phyloP scores from a whole-genome alignment of 1,140 invertebrate species.

The Sitophilus oryzae region DNA sequence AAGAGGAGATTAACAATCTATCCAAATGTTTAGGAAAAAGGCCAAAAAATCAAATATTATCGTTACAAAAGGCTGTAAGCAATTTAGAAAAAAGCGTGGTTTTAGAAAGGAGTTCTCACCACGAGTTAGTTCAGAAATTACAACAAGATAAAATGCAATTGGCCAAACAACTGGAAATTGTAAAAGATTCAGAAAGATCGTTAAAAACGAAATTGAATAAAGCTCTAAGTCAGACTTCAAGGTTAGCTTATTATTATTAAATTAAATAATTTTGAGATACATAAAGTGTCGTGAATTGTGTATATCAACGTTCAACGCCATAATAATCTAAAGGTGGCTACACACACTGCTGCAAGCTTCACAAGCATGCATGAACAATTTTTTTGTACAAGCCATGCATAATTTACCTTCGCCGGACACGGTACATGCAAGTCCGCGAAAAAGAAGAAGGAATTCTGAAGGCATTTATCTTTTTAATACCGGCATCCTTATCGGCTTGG shows the following conservation, averaged over 20 bases:
- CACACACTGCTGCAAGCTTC: too few relatives aligned
- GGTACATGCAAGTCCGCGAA: too few relatives aligned
- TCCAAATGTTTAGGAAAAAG: conserved; percentile 20
- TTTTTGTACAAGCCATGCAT: too few relatives aligned
- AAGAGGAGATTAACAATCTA: conserved; percentile 29
- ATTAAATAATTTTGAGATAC: not conserved
- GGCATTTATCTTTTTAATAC: too few relatives aligned
- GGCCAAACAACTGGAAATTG: conserved; percentile 26
- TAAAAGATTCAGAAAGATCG: conserved; percentile 26
- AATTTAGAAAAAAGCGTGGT: conserved; percentile 42
- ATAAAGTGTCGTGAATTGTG: too few relatives aligned
- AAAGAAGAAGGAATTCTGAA: too few relatives aligned
- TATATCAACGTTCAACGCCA: too few relatives aligned
- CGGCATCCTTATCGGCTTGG: too few relatives aligned
- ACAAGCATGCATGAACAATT: too few relatives aligned
- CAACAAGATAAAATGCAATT: conserved; percentile 40
- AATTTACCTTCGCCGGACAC: too few relatives aligned
- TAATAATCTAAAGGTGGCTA: too few relatives aligned
- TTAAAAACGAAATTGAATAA: conserved; percentile 26
- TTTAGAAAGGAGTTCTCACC: conserved; percentile 43
- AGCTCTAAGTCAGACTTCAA: conserved; percentile 16
- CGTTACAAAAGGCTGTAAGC: conserved; percentile 41
- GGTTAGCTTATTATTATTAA: conserved; percentile 11
- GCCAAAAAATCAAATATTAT: conserved; percentile 31
- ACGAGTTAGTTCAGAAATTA: conserved; percentile 43